Evolutionary conservation across 2,888 invertebrate genomes (phyloP).

Genomic region (Nebria salina): DNA sequence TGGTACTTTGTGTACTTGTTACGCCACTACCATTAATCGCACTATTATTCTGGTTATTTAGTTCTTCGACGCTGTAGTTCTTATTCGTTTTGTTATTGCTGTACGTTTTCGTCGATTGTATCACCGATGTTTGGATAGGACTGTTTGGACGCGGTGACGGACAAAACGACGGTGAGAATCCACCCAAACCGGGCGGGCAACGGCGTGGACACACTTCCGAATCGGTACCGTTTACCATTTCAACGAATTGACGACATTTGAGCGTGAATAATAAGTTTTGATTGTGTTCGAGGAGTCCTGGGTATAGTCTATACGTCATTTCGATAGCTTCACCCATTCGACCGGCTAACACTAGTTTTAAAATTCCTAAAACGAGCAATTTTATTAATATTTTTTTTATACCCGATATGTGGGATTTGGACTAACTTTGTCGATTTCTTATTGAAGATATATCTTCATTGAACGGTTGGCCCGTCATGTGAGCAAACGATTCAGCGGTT

Average conservation of each 20-base stretch:
- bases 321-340: conserved; percentile 97
- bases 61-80: conserved; percentile 61
- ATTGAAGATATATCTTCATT: conserved; percentile 93
- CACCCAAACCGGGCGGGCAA: conserved; percentile 56
- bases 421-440: conserved; percentile 94
- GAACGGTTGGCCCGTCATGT: conserved; percentile 88
- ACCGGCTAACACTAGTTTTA: conserved; percentile 90
- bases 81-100: conserved; percentile 53
- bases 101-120: conserved; percentile 77
- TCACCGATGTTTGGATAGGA: conserved; percentile 80
- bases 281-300: conserved; percentile 91
- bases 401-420: background rate
- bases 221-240: conserved; percentile 96
- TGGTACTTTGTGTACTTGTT: background rate
- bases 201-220: conserved; percentile 68
- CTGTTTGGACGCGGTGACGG: conserved; percentile 62
- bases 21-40: conserved; percentile 61
- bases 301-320: conserved; percentile 87
- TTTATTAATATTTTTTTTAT: conserved; percentile 14
- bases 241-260: conserved; percentile 98
- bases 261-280: conserved; percentile 93
- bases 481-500: conserved; percentile 94
- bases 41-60: conserved; percentile 65
- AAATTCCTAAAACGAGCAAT: conserved; percentile 75
- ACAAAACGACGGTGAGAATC: conserved; percentile 54